Conservation (phyloP, 2,113 vertebrate species). For the Poeciliopsis occidentalis region DNA sequence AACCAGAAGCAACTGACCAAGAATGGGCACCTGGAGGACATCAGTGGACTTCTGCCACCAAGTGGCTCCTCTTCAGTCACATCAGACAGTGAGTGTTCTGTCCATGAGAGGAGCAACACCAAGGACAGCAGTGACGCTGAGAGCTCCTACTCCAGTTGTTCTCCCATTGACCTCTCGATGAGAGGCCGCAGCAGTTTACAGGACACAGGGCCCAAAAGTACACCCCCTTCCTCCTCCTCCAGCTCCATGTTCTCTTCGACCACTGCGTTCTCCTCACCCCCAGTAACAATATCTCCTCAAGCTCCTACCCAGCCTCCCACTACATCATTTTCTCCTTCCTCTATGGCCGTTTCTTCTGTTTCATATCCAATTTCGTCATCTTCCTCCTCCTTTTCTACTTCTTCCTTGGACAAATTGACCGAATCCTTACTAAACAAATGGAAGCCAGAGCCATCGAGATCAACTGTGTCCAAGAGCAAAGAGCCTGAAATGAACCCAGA, state of each 20-base stretch:
- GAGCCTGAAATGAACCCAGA: conserved; percentile 85
- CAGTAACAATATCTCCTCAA: conserved; percentile 73
- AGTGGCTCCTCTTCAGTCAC: conserved; percentile 88
- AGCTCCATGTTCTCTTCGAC: conserved; percentile 69
- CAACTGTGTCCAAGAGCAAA: conserved; percentile 80
- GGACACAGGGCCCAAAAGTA: conserved; percentile 64
- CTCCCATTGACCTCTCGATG: conserved; percentile 95
- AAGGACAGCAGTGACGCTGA: conserved; percentile 96
- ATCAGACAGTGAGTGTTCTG: conserved; percentile 91
- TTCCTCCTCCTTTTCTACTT: conserved; percentile 72
- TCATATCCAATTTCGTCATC: conserved; percentile 55
- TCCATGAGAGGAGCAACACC: conserved; percentile 89
- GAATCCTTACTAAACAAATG: conserved; percentile 92
- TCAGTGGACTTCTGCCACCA: conserved; percentile 77
- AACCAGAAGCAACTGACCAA: conserved; percentile 85
- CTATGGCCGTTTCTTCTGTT: conserved; percentile 53
- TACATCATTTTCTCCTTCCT: conserved; percentile 72
- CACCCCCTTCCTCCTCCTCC: conserved; percentile 49
- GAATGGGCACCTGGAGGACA: conserved; percentile 84
- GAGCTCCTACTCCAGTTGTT: conserved; percentile 93
- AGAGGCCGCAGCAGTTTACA: conserved; percentile 83
- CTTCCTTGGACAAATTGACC: conserved; percentile 91
- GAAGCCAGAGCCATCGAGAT: conserved; percentile 87
- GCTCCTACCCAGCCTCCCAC: conserved; percentile 43
- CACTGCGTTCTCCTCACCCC: conserved; percentile 54